Evolutionary conservation across 2,888 invertebrate genomes (phyloP).

Genomic region (Clunio marinus): DNA sequence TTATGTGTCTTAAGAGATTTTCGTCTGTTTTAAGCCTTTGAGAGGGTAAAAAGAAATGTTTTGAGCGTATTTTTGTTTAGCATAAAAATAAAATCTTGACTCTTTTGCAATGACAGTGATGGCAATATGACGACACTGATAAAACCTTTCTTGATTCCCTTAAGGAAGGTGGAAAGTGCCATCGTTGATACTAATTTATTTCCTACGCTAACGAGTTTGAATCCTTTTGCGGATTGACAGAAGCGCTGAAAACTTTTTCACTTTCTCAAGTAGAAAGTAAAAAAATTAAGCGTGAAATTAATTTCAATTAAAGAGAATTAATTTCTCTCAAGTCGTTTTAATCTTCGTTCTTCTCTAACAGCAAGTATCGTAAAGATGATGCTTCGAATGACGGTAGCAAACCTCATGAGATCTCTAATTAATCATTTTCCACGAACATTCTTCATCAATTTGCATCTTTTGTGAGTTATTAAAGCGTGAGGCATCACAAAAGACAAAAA

Average conservation of each 20-base stretch:
- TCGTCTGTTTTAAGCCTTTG: too few relatives aligned
- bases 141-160: slow-evolving; percentile 8
- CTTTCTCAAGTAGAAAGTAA: neutral
- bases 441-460: neutral
- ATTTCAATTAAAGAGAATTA: slow-evolving; percentile 25
- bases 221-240: slow-evolving; percentile 25
- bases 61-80: too few relatives aligned
- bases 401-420: neutral
- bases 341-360: too few relatives aligned
- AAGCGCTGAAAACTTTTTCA: slow-evolving; percentile 3
- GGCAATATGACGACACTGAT: neutral
- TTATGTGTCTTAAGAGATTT: neutral
- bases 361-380: neutral
- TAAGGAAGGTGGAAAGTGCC: slow-evolving; percentile 5
- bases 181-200: slow-evolving; percentile 19
- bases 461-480: too few relatives aligned
- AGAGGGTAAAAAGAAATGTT: too few relatives aligned
- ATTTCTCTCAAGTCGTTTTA: too few relatives aligned
- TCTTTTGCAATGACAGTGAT: neutral
- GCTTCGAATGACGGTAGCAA: neutral
- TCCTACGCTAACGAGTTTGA: slow-evolving; percentile 21
- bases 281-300: slow-evolving; percentile 11
- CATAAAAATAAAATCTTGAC: neutral
- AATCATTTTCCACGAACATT: neutral
- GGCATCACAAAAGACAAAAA: neutral